Percentiles rank a stretch among this genome's conserved stretches.
Evolutionary conservation across 2,888 invertebrate species (phyloP).

Genomic region (Atethmia centrago): DNA sequence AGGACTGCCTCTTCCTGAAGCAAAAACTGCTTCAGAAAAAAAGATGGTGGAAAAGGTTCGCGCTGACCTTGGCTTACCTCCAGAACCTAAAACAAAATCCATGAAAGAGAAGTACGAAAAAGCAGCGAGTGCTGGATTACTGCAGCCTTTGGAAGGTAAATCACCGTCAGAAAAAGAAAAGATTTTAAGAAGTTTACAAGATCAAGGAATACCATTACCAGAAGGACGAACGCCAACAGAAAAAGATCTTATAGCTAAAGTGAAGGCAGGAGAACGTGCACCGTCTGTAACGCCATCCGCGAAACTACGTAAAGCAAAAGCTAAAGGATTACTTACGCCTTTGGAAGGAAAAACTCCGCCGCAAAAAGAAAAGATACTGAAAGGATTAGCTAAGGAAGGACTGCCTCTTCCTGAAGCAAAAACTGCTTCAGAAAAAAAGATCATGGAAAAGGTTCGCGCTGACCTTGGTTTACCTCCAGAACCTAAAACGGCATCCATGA

Average conservation of each 20-base stretch:
- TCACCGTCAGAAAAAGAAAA: slow-evolving; percentile 29
- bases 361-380: not conserved
- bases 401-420: not conserved
- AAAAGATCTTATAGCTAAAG: slow-evolving; percentile 23
- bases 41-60: not conserved
- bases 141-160: slow-evolving; percentile 26
- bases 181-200: slow-evolving; percentile 23
- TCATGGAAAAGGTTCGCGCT: not conserved
- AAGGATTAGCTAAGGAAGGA: not conserved
- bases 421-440: not conserved
- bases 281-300: not conserved
- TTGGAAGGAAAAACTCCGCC: not conserved
- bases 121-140: slow-evolving; percentile 15
- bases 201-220: slow-evolving; percentile 13
- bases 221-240: slow-evolving; percentile 14
- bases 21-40: not conserved
- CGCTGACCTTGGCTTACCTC: slow-evolving; percentile 34
- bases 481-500: slow-evolving; percentile 52
- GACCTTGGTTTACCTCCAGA: slow-evolving; percentile 50
- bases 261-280: fast-evolving
- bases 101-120: not conserved
- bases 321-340: not conserved
- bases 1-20: not conserved
- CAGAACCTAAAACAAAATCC: too few relatives aligned
- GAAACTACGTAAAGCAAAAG: not conserved